Evolutionary conservation across 2,888 invertebrate species (phyloP), one percentile per base, ranked within the genome.

Genomic region (Cryptocephalus primarius): DNA sequence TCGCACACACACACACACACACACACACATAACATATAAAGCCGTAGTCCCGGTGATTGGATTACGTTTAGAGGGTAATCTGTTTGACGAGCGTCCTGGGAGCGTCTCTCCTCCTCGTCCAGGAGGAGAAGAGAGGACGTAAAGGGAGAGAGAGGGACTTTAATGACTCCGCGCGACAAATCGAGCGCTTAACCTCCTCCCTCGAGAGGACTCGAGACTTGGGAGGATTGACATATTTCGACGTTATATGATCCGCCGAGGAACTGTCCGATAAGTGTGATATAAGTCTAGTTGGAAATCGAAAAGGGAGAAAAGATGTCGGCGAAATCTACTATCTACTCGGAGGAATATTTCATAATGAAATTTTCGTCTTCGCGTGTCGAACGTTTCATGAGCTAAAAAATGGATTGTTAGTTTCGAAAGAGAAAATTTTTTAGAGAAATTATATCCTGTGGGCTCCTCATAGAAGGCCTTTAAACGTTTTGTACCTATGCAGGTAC

Each of bases 21-120:
- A 34, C 34, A 34, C 12, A 36, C 11, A 36, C 36, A 36, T 36
- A 36, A 36, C 36, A 12, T 36, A 36, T 22, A 36, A 36, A 36
- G n/a, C 6, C 36, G 36, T n/a, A 36, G 36, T 51, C 48, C 49
- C 48, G 55, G 75, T 78, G 80, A 80, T 80, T 80, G 80, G 79
- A 80, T 80, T 79, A 78, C 77, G 75, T 75, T 71, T 70, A 72
- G 70, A 70, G 70, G 69, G 71, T 71, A 71, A 72, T 72, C 71
- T 70, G 60, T 69, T 69, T 75, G 78, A 80, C 78, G 79, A 79
- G 79, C 70, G 78, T 72, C 79, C 55, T 54, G 78, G 75, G 78
- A 77, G 43, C 43, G 36, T 36, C 36, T 12, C 11, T 36, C 36
- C 11, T 36, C 36, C 11, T 36, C 36, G 6, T 36, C 12, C 36